Evolutionary conservation across 92 coral and sea anemone genomes (phyloP), one percentile per base, ranked within the genome.

Genomic region (Bergia sp.): DNA sequence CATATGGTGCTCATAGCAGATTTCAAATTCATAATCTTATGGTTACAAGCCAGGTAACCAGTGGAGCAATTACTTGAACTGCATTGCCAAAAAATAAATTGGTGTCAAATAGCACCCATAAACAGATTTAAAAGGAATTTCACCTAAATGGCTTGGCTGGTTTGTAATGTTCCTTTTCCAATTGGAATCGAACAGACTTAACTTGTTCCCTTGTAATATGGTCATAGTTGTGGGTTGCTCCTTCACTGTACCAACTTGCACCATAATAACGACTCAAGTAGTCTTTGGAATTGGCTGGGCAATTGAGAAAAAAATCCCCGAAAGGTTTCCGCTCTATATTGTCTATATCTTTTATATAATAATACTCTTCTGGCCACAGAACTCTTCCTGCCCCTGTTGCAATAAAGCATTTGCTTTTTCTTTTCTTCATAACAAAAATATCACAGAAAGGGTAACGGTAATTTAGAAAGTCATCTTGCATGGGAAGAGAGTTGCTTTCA

Each of bases 391-490:
- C 39, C 41, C 83, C 89, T 10, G 57, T 81, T 1, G 92, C 91
- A 73, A 91, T 80, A 29, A 23, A 53, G 65, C 89, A 83, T 13
- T 83, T 65, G 49, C 13, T 37, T 36, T 64, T 76, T 36, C 72
- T 55, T 87, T 88, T 89, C 82, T 86, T 90, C 96, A 93, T 93
- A 3, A 93, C 87, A 87, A 89, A 93, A 50, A 93, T 76, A 88
- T 93, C 96, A 72, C 94, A 92, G 42, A 93, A 93, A 8, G 96
- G 96, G 64, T 92, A 93, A 13, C 93, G 94, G 50, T 93, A 91
- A 4, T 90, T 74, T 41, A 64, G 74, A 7, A 61, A 20, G 13
- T 85, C 50, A 61, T 80, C 73, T 20, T 82, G 92, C 40, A 93
- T 37, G 47, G 57, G 82, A 6, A 77, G 89, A 1, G 95, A 93